Percentiles rank a stretch among this genome's conserved stretches.
These are phyloP conservation scores for Bothrops jararaca DNA, from an alignment of 2,113 vertebrate species.

Conservation along the genomic window DNA sequence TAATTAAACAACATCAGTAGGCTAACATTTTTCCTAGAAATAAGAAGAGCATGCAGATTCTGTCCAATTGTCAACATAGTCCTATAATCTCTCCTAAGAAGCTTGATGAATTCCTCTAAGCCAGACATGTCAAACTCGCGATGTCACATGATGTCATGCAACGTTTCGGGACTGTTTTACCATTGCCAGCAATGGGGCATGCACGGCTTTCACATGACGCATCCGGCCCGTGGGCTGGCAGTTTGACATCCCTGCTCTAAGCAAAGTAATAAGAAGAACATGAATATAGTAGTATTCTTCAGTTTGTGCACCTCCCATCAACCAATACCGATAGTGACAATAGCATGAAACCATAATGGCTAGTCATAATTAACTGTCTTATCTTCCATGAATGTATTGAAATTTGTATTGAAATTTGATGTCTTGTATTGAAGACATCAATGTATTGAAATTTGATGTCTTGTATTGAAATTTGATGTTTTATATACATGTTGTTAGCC, in stretches of 20 bases:
- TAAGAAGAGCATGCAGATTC: neutral
- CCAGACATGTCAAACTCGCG: too few relatives aligned
- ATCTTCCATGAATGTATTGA: neutral
- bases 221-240: fast-evolving
- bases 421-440: too few relatives aligned
- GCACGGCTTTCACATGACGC: too few relatives aligned
- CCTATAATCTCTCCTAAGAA: neutral
- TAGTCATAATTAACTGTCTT: neutral
- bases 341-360: neutral
- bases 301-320: neutral
- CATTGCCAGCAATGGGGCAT: too few relatives aligned
- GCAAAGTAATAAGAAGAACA: neutral
- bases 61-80: neutral
- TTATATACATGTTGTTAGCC: too few relatives aligned
- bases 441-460: too few relatives aligned
- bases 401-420: too few relatives aligned
- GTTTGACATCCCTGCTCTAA: too few relatives aligned
- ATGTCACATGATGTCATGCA: too few relatives aligned
- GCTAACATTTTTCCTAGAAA: neutral
- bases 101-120: neutral
- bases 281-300: neutral
- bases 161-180: too few relatives aligned
- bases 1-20: neutral
- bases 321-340: too few relatives aligned
- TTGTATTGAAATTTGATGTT: too few relatives aligned